phyloP scores from a whole-genome alignment of 2,888 invertebrate genomes.

The Scelioninae gen. 1 region DNA sequence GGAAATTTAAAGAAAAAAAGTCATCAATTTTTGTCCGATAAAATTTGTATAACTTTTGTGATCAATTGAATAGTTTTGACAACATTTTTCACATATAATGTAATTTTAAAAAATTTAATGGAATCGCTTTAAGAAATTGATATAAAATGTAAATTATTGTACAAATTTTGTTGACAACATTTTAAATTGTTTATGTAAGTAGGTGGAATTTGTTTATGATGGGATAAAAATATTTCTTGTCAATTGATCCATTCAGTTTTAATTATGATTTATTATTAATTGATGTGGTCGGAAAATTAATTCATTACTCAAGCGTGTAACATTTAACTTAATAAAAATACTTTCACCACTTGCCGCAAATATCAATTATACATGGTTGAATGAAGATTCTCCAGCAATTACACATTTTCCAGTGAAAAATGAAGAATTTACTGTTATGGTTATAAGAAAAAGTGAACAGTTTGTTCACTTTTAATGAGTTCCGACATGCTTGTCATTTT shows the following conservation, averaged over 20 bases:
- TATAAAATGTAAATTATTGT: too few relatives aligned
- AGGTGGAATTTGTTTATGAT: not conserved
- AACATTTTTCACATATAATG: not conserved
- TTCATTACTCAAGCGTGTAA: conserved; percentile 12
- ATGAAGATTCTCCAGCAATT: conserved; percentile 29
- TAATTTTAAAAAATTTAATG: not conserved
- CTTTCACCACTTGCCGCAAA: conserved; percentile 36
- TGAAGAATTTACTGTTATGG: conserved; percentile 2
- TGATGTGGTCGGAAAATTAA: conserved; percentile 12
- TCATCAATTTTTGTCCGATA: too few relatives aligned
- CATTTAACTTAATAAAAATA: conserved; percentile 32
- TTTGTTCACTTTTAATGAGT: not conserved
- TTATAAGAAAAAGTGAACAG: not conserved
- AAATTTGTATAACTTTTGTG: too few relatives aligned
- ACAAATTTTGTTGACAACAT: too few relatives aligned
- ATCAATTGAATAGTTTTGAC: too few relatives aligned
- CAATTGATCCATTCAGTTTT: not conserved
- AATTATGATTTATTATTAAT: not conserved
- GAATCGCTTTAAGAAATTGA: too few relatives aligned
- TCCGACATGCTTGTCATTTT: not conserved
- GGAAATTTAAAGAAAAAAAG: too few relatives aligned
- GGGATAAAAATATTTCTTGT: not conserved
- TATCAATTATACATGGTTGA: conserved; percentile 37
- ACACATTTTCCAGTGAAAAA: conserved; percentile 27
- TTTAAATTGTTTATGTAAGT: not conserved